Evolutionary conservation across 2,113 vertebrate species (phyloP), one percentile per base, ranked within the genome.

Genomic region (Thalassarche chlororhynchos): DNA sequence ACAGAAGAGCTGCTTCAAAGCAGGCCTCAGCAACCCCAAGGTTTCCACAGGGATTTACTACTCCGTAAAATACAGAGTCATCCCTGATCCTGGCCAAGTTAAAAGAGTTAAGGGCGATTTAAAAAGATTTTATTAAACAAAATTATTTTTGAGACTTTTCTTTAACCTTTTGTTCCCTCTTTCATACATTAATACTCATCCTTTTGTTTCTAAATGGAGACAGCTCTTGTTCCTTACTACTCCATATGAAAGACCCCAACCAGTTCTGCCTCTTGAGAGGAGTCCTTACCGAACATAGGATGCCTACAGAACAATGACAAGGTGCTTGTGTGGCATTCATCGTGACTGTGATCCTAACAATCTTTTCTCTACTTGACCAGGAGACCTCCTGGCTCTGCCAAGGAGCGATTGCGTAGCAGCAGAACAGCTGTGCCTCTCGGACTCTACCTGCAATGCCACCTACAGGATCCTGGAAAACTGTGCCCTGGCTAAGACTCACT

Each of bases 401-500:
- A 95, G 85, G 66, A 97, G 81, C 14, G 99, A 98, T 93, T 99
- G 99, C 96, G 90, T 99, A 44, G 72, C 97, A 76, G 99, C 99
- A 4, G 98, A 99, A 91, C 98, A 96, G 93, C 96, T 98, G 82
- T 99, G 99, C 96, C 92, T 98, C 81, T 97, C 96, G 2, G 98
- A 99, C 74, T 89, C 98, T 17, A 86, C 75, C 86, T 99, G 99
- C 97, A 98, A 96, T 90, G 97, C 95, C 79, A 98, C 98, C 36
- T 99, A 99, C 91, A 98, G 97, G 16, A 96, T 96, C 55, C 97
- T 99, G 96, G 98, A 98, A 91, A 98, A 98, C 97, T 99, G 99
- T 40, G 95, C 97, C 13, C 96, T 98, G 36, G 87, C 87, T 21
- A 79, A 96, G 97, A 98, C 95, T 96, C 95, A 2, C 17, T 86